Base-by-base conservation (phyloP, 1,140 invertebrate genomes). In the Anastatus disparis region DNA sequence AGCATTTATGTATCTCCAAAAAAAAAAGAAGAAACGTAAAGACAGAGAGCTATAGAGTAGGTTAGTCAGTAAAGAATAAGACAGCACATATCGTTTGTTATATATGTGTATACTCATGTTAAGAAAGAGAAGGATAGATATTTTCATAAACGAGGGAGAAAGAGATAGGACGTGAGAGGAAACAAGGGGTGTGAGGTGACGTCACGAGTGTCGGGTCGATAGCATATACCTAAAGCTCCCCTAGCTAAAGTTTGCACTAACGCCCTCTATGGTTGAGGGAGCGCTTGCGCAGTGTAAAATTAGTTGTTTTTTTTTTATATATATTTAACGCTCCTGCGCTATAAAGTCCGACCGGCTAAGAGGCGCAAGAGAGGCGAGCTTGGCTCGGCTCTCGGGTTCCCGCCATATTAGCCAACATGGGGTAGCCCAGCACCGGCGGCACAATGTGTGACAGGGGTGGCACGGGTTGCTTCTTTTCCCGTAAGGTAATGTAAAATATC, bases 381-480 rank as follows among this genome's bases (percentile, higher is more conserved):
- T 35, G 17, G 27, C 74, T n/a, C 77, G 79, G 75, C 74, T 76
- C 76, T 75, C 78, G 79, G 78, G 79, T 85, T 85, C 81, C 84
- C 84, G 87, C 83, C 80, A 84, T 85, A 87, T 90, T 90, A 87
- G 78, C 74, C 78, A 77, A 20, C 79, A 84, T 83, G 81, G 77
- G 79, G 77, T 82, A 78, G 67, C 70, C 77, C 76, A 63, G 10
- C 7, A 13, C 20, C n/a, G 46, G n/a, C n/a, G 17, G 17, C 71
- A 58, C 17, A 40, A 91, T 90, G 89, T 90, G 89, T 79, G 89
- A 90, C 87, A 89, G 87, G 85, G 89, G 88, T 85, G 89, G 88
- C 78, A 88, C 88, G 76, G 89, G 89, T 80, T 91, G 89, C 83
- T 91, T 90, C 84, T 90, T 90, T 81, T 88, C 87, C 73, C 86